Conservation (phyloP, 2,888 invertebrate species). For the Eupithecia insigniata region DNA sequence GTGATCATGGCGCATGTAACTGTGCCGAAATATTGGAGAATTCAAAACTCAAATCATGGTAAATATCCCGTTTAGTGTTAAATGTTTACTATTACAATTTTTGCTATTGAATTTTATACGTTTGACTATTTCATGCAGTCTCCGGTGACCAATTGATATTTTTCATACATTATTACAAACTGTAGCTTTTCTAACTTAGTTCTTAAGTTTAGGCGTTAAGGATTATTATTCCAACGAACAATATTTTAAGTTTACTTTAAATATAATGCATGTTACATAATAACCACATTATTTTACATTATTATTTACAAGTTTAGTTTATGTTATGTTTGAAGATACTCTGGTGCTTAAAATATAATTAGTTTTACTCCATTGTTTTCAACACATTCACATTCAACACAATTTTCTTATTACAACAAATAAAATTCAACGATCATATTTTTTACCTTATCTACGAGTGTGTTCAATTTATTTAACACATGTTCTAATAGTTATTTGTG, state of each 20-base stretch:
- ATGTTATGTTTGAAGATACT: constrained; percentile 47
- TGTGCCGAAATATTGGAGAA: too few species aligned
- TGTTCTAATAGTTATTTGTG: background rate
- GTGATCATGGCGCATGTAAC: too few species aligned
- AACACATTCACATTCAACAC: too few species aligned
- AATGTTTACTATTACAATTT: constrained; percentile 13
- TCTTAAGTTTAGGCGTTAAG: constrained; percentile 61
- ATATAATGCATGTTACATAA: constrained; percentile 35
- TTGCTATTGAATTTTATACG: constrained; percentile 21
- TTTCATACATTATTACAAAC: constrained; percentile 59
- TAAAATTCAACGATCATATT: background rate
- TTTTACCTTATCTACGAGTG: background rate
- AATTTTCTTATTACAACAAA: background rate
- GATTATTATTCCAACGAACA: constrained; percentile 74
- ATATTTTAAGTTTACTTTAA: constrained; percentile 41
- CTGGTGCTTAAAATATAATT: constrained; percentile 19
- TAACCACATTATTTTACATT: constrained; percentile 27
- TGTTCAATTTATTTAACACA: background rate
- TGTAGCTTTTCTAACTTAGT: constrained; percentile 66
- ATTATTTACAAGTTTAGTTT: constrained; percentile 22
- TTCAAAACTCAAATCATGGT: too few species aligned
- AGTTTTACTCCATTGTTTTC: background rate
- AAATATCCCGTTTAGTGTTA: too few species aligned
- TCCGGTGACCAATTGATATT: constrained; percentile 78
- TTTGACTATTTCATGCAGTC: constrained; percentile 47